A percentile compares a stretch with the other conserved stretches of the same genome.
These are phyloP conservation scores for Argyresthia albistria DNA, from an alignment of 2,888 invertebrate genomes.

Conservation along the genomic window DNA sequence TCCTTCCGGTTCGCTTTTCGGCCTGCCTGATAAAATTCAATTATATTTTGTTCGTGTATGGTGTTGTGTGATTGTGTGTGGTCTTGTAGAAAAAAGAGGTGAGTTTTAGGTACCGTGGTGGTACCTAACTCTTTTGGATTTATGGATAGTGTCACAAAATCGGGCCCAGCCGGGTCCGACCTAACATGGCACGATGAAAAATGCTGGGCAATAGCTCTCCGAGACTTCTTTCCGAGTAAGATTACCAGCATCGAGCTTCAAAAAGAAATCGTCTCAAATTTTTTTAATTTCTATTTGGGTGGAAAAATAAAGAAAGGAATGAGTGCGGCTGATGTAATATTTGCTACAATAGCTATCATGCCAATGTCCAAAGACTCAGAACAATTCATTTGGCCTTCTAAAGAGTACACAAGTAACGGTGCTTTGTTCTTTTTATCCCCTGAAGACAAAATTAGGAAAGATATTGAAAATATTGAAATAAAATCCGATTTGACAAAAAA, in stretches of 20 bases:
- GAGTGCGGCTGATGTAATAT: constrained; percentile 13
- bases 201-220: background rate
- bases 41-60: no score
- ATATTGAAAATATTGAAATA: background rate
- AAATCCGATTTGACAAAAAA: background rate
- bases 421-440: constrained; percentile 16
- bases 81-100: no score
- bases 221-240: constrained; percentile 10
- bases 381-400: constrained; percentile 12
- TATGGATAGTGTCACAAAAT: no score
- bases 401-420: constrained; percentile 12
- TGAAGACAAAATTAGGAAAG: constrained; percentile 13
- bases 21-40: no score
- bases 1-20: no score
- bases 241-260: constrained; percentile 11
- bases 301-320: constrained; percentile 15
- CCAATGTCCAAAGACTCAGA: constrained; percentile 11
- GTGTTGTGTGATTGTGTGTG: no score
- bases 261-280: constrained; percentile 13
- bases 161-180: no score
- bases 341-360: constrained; percentile 16
- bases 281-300: constrained; percentile 16
- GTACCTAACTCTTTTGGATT: no score
- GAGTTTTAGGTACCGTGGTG: no score
- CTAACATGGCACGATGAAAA: background rate